Evolutionary conservation across 37 sponge, comb jelly and placozoan species (phyloP).

Genomic region (Aphrocallistes beatrix): DNA sequence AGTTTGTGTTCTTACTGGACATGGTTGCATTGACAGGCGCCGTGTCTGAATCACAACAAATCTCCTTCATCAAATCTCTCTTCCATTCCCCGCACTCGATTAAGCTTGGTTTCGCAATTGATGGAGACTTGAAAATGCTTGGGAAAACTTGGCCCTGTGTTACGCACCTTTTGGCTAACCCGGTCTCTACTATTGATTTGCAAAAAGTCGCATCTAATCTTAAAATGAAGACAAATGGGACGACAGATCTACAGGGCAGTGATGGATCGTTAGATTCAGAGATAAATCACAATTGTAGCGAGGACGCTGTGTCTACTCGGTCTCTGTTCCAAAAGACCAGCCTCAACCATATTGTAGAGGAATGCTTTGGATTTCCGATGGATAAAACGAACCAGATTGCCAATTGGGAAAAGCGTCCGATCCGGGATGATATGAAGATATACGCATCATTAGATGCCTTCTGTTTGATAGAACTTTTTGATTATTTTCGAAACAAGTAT

Average conservation of each 20-base stretch:
- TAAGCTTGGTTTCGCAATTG: constrained; percentile 58
- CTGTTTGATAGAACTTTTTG: constrained; percentile 61
- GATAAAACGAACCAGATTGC: constrained; percentile 78
- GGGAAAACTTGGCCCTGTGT: constrained; percentile 43
- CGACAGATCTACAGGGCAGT: too few relatives aligned
- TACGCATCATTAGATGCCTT: constrained; percentile 72
- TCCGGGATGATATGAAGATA: not conserved
- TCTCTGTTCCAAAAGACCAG: constrained; percentile 17
- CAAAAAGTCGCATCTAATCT: constrained; percentile 19
- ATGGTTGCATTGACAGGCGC: constrained; percentile 27
- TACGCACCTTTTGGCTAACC: constrained; percentile 24
- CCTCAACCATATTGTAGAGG: constrained; percentile 43
- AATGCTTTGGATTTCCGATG: constrained; percentile 62
- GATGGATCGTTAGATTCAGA: not conserved
- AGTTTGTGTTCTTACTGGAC: constrained; percentile 51
- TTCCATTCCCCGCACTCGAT: constrained; percentile 26
- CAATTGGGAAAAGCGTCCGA: constrained; percentile 76
- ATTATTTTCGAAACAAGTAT: constrained; percentile 23
- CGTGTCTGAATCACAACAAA: constrained; percentile 25
- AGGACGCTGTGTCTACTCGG: not conserved
- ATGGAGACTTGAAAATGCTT: constrained; percentile 51
- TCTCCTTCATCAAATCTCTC: constrained; percentile 25
- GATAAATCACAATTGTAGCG: not conserved
- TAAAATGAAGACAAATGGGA: not conserved
- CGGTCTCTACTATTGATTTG: constrained; percentile 41